These are phyloP conservation scores for Agonopterix arenella DNA, from an alignment of 2,888 invertebrate species.

Conservation along the genomic window DNA sequence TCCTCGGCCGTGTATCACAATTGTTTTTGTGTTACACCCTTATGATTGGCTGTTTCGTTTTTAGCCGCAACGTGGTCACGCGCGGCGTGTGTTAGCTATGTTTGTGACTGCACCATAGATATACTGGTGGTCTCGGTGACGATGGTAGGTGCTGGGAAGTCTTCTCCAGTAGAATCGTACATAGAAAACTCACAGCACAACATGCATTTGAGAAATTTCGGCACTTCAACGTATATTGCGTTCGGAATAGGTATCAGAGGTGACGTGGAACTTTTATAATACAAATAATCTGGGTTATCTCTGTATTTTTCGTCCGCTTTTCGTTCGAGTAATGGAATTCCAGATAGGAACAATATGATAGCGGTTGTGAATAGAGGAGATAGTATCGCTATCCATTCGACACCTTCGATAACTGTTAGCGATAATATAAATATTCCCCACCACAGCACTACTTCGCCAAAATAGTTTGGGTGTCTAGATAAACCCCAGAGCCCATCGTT, in stretches of 20 bases:
- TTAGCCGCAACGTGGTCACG: constrained; percentile 61
- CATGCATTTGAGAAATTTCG: constrained; percentile 87
- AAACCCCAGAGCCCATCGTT: constrained; percentile 93
- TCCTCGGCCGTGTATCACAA: constrained; percentile 72
- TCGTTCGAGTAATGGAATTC: constrained; percentile 91
- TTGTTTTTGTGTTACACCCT: constrained; percentile 48
- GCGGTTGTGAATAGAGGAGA: constrained; percentile 92
- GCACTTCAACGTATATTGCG: constrained; percentile 90
- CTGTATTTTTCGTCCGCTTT: constrained; percentile 92
- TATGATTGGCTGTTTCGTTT: constrained; percentile 36
- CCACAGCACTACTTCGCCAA: constrained; percentile 95
- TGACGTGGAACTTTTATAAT: constrained; percentile 92
- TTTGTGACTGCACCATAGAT: constrained; percentile 81
- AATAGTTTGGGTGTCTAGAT: constrained; percentile 95
- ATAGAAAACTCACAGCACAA: constrained; percentile 93
- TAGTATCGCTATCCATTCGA: constrained; percentile 91
- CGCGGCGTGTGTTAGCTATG: constrained; percentile 80
- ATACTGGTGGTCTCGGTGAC: constrained; percentile 84
- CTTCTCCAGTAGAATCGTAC: constrained; percentile 85
- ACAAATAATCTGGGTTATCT: constrained; percentile 90
- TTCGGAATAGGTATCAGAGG: constrained; percentile 93
- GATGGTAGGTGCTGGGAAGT: constrained; percentile 77
- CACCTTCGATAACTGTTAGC: constrained; percentile 88
- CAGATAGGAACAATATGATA: constrained; percentile 93
- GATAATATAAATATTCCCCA: constrained; percentile 95